Evolutionary conservation across 2,797 vertebrate species (phyloP).

Genomic region (Carcharodon carcharias): DNA sequence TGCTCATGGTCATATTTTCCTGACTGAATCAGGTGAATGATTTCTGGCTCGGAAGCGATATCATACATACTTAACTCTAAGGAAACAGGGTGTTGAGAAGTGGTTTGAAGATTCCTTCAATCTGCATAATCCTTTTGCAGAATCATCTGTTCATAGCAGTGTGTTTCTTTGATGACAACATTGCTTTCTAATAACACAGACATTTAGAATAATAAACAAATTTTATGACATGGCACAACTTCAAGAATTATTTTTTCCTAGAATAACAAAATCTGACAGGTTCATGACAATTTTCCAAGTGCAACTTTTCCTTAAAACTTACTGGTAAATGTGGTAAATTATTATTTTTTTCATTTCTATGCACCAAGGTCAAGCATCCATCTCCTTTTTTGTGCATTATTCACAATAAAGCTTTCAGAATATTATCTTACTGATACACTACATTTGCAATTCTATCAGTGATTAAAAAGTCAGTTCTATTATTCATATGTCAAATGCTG

Average conservation of each 20-base stretch:
- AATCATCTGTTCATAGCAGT: conserved; percentile 15
- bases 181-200: neutral
- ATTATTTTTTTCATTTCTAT: neutral
- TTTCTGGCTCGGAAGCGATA: conserved; percentile 25
- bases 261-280: neutral
- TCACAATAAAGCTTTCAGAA: neutral
- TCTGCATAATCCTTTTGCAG: conserved; percentile 21
- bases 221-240: neutral
- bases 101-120: neutral
- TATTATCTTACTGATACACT: conserved; percentile 8
- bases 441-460: conserved; percentile 27
- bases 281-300: neutral
- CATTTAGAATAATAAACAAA: neutral
- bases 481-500: conserved; percentile 33
- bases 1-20: conserved; percentile 16
- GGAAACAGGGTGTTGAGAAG: neutral
- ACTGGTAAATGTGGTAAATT: neutral
- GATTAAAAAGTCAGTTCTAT: conserved; percentile 30
- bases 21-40: neutral
- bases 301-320: neutral
- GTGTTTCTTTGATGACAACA: conserved; percentile 17
- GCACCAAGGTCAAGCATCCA: conserved; percentile 1
- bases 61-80: neutral
- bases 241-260: neutral
- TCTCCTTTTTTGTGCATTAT: neutral